These are phyloP conservation scores for Pachycephus smyrnensis DNA, from an alignment of 2,888 invertebrate genomes.

Conservation along the genomic window DNA sequence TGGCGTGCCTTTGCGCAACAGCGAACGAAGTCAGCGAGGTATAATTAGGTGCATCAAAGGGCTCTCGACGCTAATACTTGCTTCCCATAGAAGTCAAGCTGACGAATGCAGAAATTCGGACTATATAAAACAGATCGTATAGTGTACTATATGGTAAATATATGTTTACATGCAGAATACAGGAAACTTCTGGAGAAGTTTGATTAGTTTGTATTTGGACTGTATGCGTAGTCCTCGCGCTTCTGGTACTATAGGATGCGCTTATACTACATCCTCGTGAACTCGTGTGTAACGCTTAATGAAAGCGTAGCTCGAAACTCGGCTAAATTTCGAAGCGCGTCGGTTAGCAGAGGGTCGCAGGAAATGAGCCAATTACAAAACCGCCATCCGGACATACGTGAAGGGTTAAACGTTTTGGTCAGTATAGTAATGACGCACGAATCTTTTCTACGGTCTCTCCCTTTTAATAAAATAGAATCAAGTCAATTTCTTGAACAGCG, in stretches of 20 bases:
- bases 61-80: not conserved
- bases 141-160: too few relatives aligned
- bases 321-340: not conserved
- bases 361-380: conserved; percentile 6
- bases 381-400: not conserved
- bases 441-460: too few relatives aligned
- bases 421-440: too few relatives aligned
- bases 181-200: not conserved
- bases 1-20: not conserved
- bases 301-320: not conserved
- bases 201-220: conserved; percentile 9
- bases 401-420: not conserved
- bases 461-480: too few relatives aligned
- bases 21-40: not conserved
- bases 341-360: conserved; percentile 13
- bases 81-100: not conserved
- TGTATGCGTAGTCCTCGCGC: not conserved
- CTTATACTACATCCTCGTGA: not conserved
- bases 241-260: not conserved
- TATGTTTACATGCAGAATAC: too few relatives aligned
- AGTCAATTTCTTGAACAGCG: too few relatives aligned
- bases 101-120: not conserved
- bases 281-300: not conserved
- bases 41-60: conserved; percentile 3
- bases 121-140: not conserved